Conservation (phyloP, 2,113 vertebrate genomes). For the Syngnathus scovelli region DNA sequence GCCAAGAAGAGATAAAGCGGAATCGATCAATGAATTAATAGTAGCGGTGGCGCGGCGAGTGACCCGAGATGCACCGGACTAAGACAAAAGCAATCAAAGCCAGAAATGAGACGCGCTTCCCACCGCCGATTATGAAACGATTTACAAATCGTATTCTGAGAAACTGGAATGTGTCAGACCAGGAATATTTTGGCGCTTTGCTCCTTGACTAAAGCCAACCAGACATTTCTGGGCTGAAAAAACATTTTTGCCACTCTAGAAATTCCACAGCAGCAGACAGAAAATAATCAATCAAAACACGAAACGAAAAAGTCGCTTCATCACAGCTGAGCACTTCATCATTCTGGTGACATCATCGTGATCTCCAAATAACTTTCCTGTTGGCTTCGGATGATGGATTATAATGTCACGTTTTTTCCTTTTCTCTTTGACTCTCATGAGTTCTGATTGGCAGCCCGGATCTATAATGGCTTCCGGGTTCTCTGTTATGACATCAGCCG, state of each 20-base stretch:
- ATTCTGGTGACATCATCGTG: not conserved
- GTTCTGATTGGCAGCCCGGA: slow-evolving; percentile 48
- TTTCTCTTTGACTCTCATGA: slow-evolving; percentile 16
- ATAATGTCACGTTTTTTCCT: not conserved
- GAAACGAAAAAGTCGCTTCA: not conserved
- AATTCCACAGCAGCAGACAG: not conserved
- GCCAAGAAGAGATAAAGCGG: slow-evolving; percentile 7
- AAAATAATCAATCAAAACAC: not conserved
- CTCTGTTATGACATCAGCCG: not conserved
- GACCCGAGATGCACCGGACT: not conserved
- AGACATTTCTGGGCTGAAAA: not conserved
- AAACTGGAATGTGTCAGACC: not conserved
- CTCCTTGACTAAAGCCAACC: not conserved
- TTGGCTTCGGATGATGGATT: slow-evolving; percentile 2
- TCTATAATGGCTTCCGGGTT: slow-evolving; percentile 41
- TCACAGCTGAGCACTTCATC: not conserved
- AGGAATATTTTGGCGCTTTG: not conserved
- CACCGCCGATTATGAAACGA: too few relatives aligned
- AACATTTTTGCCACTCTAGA: not conserved
- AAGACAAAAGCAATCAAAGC: slow-evolving; percentile 2
- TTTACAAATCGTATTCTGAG: not conserved
- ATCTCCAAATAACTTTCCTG: not conserved
- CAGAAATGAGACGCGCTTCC: slow-evolving; percentile 15
- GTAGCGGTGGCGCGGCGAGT: not conserved
- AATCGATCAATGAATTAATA: slow-evolving; percentile 1